Evolutionary conservation across 2,113 vertebrate genomes (phyloP).

Genomic region (Raphicerus campestris): DNA sequence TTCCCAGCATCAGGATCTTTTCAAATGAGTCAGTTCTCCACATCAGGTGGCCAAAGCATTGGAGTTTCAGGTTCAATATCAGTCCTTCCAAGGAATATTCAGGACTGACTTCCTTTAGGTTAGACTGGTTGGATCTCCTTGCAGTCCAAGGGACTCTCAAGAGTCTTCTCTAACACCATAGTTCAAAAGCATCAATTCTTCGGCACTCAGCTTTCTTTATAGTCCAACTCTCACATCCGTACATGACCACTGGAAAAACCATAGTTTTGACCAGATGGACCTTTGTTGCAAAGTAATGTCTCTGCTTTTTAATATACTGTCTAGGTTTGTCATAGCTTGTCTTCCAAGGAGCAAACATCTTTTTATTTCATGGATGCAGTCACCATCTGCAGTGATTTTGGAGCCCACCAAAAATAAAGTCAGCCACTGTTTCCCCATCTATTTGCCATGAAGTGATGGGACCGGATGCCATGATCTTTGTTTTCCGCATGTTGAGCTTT

Average conservation of each 20-base stretch:
- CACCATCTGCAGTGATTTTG: not conserved
- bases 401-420: not conserved
- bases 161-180: not conserved
- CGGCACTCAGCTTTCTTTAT: fast-evolving
- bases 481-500: not conserved
- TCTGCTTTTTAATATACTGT: not conserved
- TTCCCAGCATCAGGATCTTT: not conserved
- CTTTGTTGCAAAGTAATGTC: not conserved
- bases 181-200: not conserved
- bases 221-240: not conserved
- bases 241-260: not conserved
- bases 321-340: not conserved
- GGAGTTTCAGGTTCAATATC: not conserved
- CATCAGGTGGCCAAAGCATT: not conserved
- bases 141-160: not conserved
- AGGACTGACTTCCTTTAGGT: not conserved
- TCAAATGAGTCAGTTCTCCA: not conserved
- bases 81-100: not conserved
- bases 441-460: not conserved
- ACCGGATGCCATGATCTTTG: fast-evolving
- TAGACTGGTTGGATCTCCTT: not conserved
- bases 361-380: not conserved
- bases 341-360: not conserved
- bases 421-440: not conserved
- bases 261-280: not conserved